Base-by-base conservation (phyloP, 2,113 vertebrate species). In the Cyrtonyx montezumae region DNA sequence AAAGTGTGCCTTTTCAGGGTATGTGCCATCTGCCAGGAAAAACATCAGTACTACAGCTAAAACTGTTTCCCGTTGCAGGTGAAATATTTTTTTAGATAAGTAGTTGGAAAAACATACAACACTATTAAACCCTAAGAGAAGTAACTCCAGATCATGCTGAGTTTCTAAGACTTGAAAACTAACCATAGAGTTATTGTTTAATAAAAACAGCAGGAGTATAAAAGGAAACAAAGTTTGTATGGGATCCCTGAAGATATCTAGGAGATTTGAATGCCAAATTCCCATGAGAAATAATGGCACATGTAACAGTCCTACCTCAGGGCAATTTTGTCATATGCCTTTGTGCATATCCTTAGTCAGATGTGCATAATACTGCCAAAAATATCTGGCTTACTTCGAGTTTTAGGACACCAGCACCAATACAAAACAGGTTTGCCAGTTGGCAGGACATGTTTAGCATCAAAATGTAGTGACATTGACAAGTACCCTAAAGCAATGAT, bases 41-140 rank as follows among this genome's bases (percentile, higher is more conserved):
- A 95, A 92, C 86, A 93, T 95, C 94, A 85, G 45, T 63, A 79
- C 58, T 91, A 75, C 81, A 94, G 61, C 82, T 94, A 87, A 61
- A 85, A 73, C 55, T 48, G 53, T 84, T 95, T 92, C 90, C 83
- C 91, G 42, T 94, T 84, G 56, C 93, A 92, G 95, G 95, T 94
- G 82, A 95, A 90, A 79, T 86, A 75, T 69, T 94, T 93, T 95
- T 69, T 65, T 88, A 90, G 79, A 81, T 82, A 96, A 94, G 83
- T 88, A 81, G 68, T 51, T 90, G 79, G 78, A 76, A 94, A 96
- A 95, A 94, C 73, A 88, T 91, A 77, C 87, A 94, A 37, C 7
- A 2, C 40, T 93, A 26, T 93, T 95, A 93, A 91, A 96, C 77
- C 45, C 61, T 70, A 58, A 25, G 70, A 93, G 62, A 85, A 91